These are phyloP conservation scores for Istiophorus platypterus DNA, from an alignment of 2,113 vertebrate genomes.

Conservation along the genomic window DNA sequence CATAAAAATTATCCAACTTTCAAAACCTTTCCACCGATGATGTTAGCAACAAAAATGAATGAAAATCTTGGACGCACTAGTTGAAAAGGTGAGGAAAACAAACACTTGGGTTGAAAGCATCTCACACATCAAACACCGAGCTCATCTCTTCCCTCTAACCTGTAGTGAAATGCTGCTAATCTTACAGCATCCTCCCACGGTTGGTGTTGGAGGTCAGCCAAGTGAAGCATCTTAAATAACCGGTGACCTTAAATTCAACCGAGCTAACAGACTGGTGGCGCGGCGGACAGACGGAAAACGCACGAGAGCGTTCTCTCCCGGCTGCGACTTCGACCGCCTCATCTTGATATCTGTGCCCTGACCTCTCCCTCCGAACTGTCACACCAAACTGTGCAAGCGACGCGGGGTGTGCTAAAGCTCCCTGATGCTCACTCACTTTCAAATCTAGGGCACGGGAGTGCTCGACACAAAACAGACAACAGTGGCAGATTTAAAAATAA, in stretches of 20 bases:
- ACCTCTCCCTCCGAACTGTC: slow-evolving; percentile 58
- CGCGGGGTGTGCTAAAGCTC: slow-evolving; percentile 67
- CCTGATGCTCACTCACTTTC: slow-evolving; percentile 73
- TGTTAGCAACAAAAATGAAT: neutral
- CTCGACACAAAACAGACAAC: slow-evolving; percentile 74
- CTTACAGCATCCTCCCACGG: slow-evolving; percentile 61
- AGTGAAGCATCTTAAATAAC: slow-evolving; percentile 76
- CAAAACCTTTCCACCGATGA: neutral
- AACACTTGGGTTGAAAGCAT: slow-evolving; percentile 19
- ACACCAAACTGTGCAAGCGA: slow-evolving; percentile 58
- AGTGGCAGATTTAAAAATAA: slow-evolving; percentile 82
- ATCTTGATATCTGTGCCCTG: slow-evolving; percentile 52
- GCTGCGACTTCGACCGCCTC: slow-evolving; percentile 35
- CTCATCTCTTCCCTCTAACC: slow-evolving; percentile 51
- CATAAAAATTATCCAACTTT: too few species aligned
- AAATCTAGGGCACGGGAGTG: slow-evolving; percentile 81
- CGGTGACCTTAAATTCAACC: slow-evolving; percentile 69
- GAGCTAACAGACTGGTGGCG: slow-evolving; percentile 15
- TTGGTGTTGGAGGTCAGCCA: slow-evolving; percentile 70
- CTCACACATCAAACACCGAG: slow-evolving; percentile 10
- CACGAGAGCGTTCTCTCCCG: slow-evolving; percentile 5
- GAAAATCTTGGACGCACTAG: neutral
- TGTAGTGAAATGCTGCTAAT: slow-evolving; percentile 70
- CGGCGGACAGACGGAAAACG: slow-evolving; percentile 33
- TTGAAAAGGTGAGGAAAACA: slow-evolving; percentile 13